phyloP scores from a whole-genome alignment of 2,888 invertebrate genomes.

The Polydrusus tereticollis region DNA sequence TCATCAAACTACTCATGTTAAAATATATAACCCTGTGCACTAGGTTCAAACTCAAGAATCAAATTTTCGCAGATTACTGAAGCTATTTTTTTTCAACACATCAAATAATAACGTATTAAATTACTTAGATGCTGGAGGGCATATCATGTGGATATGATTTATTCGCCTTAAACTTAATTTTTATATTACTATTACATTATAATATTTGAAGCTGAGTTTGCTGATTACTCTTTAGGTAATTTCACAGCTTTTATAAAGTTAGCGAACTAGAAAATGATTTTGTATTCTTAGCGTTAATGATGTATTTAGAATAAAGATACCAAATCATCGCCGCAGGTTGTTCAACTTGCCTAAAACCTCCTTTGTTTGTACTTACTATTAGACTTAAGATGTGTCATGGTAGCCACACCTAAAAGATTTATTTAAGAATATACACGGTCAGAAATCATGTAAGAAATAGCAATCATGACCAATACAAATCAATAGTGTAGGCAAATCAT shows the following conservation, averaged over 20 bases:
- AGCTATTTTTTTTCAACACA: no score
- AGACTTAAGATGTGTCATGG: background rate
- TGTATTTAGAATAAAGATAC: slow-evolving; percentile 20
- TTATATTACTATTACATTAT: background rate
- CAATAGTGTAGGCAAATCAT: no score
- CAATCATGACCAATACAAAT: background rate
- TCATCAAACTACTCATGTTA: no score
- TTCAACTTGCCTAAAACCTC: slow-evolving; percentile 9
- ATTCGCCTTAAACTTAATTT: background rate
- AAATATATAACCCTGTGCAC: no score
- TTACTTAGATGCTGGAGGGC: background rate
- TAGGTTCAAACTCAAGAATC: no score
- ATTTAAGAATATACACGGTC: background rate
- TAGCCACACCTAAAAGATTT: background rate
- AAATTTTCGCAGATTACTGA: no score
- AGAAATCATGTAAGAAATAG: background rate
- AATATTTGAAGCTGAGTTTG: background rate
- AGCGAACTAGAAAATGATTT: slow-evolving; percentile 29
- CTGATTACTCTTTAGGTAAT: background rate
- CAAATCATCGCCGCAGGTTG: slow-evolving; percentile 20
- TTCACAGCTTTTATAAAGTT: slow-evolving; percentile 17
- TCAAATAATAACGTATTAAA: background rate
- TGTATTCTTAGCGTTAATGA: slow-evolving; percentile 14
- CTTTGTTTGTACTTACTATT: background rate
- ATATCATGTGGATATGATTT: background rate